Conservation (phyloP, 2,113 vertebrate genomes). For the Petrocephalus microphthalmus region DNA sequence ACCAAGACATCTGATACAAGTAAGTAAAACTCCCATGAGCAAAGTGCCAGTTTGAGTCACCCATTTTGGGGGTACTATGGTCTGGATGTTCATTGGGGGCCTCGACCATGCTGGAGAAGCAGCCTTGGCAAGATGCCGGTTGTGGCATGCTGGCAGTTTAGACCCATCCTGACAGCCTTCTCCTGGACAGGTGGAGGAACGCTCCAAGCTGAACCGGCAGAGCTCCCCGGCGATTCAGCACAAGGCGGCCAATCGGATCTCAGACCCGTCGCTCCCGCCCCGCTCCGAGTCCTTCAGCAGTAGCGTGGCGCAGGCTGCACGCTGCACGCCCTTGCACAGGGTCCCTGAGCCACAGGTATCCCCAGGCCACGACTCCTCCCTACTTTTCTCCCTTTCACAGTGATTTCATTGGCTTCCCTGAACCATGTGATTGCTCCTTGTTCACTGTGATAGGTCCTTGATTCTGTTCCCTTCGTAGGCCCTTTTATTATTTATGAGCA, state of each 20-base stretch:
- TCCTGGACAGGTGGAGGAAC: conserved; percentile 83
- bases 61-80: background rate
- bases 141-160: conserved; percentile 17
- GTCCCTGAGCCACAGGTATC: conserved; percentile 86
- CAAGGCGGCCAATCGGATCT: conserved; percentile 87
- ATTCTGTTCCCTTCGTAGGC: background rate
- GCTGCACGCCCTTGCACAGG: conserved; percentile 81
- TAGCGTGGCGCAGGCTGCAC: conserved; percentile 79
- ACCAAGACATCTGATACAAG: too few species aligned
- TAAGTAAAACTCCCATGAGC: too few species aligned
- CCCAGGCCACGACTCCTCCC: background rate
- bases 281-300: conserved; percentile 94
- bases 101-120: conserved; percentile 1
- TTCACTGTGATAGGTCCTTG: background rate
- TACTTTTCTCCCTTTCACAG: background rate
- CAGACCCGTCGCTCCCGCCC: conserved; percentile 86
- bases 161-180: conserved; percentile 25
- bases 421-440: background rate
- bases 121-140: background rate
- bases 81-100: background rate
- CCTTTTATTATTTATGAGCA: background rate
- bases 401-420: background rate
- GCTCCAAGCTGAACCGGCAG: conserved; percentile 88
- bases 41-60: background rate
- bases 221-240: conserved; percentile 90